Base-by-base conservation (phyloP, 2,113 vertebrate species). In the Scatophagus argus region DNA sequence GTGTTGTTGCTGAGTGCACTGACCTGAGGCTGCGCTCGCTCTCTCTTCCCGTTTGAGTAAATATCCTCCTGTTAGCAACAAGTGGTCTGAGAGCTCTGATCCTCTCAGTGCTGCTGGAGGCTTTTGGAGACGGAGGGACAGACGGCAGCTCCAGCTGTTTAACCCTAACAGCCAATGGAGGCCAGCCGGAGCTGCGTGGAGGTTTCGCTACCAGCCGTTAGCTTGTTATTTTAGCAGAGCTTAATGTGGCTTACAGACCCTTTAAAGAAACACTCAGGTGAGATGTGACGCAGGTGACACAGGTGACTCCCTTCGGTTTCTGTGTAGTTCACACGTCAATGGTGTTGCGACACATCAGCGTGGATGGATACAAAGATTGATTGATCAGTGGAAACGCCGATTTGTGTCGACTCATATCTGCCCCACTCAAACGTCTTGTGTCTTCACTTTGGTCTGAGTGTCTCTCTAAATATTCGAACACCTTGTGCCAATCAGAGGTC, bases 61-160 rank as follows among this genome's bases (percentile, higher is more conserved):
- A 88, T 85, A 83, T 85, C 77, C 73, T 79, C 85, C 69, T 88
- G 85, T 91, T 89, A 91, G 90, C 79, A 79, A 68, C 79, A 87
- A 91, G 87, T 89, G 86, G 61, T 85, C 79, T 79, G 85, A 87
- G 81, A 77, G 89, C 77, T 81, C 41, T 8, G 71, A 77, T 77
- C 75, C 81, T 74, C 59, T 68, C 70, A 10, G 56, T 69, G 75
- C 80, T 44, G 71, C 65, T 86, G 74, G 68, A 71, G 73, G 80
- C 77, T 77, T 79, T 87, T 65, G 74, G 64, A 63, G 74, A 49
- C n/a, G n/a, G 47, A 44, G 34, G 49, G 38, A 31, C 19, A 54
- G 38, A 31, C 19, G 47, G 27, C 43, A 25, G 67, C 66, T 49
- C 25, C 0, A 8, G 58, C 65, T 59, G 34, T 58, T 80, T 65